phyloP scores from a whole-genome alignment of 1,140 invertebrate genomes.

The Notospermus geniculatus region DNA sequence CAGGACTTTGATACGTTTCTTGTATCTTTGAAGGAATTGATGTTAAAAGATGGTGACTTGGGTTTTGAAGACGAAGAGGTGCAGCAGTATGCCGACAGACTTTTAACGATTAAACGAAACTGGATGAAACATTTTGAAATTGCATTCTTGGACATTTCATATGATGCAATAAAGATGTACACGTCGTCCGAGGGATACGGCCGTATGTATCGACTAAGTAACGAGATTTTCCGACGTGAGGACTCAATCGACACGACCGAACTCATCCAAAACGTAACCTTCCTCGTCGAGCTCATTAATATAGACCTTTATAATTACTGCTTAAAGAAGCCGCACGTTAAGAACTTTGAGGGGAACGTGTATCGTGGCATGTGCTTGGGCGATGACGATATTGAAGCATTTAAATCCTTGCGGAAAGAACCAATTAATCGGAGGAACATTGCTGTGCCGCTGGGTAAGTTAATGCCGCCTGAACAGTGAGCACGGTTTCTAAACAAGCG shows the following conservation, averaged over 20 bases:
- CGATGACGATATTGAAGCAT: slow-evolving; percentile 15
- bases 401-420: slow-evolving; percentile 11
- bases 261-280: slow-evolving; percentile 18
- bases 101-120: slow-evolving; percentile 12
- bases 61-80: background rate
- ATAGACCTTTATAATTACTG: slow-evolving; percentile 31
- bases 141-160: slow-evolving; percentile 8
- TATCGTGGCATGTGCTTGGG: slow-evolving; percentile 22
- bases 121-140: slow-evolving; percentile 8
- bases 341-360: slow-evolving; percentile 21
- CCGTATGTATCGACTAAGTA: slow-evolving; percentile 14
- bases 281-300: slow-evolving; percentile 27
- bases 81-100: background rate
- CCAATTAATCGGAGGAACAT: slow-evolving; percentile 22
- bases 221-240: slow-evolving; percentile 22
- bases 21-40: too few species aligned
- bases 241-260: slow-evolving; percentile 8
- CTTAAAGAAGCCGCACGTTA: slow-evolving; percentile 4
- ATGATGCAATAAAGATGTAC: slow-evolving; percentile 22
- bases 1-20: too few species aligned
- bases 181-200: slow-evolving; percentile 25
- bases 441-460: slow-evolving; percentile 20
- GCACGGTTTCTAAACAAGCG: too few species aligned
- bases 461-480: too few species aligned
- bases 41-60: too few species aligned